Evolutionary conservation across 1,140 invertebrate genomes (phyloP), one percentile per base, ranked within the genome.

Genomic region (Hylaeus anthracinus): DNA sequence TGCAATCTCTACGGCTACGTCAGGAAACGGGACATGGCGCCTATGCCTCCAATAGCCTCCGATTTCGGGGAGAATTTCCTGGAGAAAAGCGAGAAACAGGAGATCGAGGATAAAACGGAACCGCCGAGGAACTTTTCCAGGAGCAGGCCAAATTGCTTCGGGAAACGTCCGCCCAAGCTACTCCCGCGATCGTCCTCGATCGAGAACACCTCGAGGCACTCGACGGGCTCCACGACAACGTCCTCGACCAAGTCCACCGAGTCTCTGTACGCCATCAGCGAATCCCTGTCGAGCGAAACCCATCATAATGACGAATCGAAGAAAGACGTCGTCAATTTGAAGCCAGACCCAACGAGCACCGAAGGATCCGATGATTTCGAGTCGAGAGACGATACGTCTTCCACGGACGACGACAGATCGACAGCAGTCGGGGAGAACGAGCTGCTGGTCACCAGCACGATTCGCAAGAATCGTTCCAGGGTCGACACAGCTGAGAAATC

Each of bases 211-310:
- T 90, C 86, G 12, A 89, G 91, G 45, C 88, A 91, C 12, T 92
- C 91, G 12, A 90, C 89, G 0, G 89, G 92, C 14, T 92, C 91
- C 8, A 89, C 90, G 0, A 90, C 90, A 0, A 88, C 89, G 2
- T 92, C 91, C 0, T 92, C 92, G 1, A 92, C 91, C 0, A 91
- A 90, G 66, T 92, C 92, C 3, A 91, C 88, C 0, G 92, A 93
- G 55, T 92, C 91, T 0, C 71, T 92, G 1, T 91, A 89, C 72
- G 90, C 91, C 2, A 92, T 91, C 67, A 89, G 88, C 72, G 90
- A 92, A 37, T 86, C 88, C 5, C 43, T 89, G n/a, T 58, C 76
- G 12, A 69, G 58, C 53, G 66, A 51, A 3, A 53, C 41, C 9
- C 9, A 12, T 1, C 79, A 45, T 26, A 82, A 75, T 26, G 48